These are phyloP conservation scores for Astatotilapia flaviijosephi DNA, from an alignment of 2,113 vertebrate genomes.

Conservation along the genomic window DNA sequence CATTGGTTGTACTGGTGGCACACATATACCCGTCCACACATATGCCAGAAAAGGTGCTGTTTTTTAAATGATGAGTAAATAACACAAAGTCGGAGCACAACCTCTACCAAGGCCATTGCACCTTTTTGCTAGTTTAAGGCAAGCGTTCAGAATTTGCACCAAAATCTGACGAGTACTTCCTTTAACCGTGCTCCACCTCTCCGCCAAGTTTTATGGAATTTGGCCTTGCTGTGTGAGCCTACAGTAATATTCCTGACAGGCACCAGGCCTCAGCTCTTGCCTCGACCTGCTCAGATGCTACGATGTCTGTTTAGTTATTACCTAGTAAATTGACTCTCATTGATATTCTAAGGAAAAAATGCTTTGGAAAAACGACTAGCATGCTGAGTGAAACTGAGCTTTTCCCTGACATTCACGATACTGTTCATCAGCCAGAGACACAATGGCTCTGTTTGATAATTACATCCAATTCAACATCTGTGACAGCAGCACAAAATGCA, in stretches of 20 bases:
- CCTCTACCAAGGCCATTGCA: background rate
- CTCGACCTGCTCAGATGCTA: background rate
- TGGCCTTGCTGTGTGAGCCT: background rate
- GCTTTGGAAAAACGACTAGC: background rate
- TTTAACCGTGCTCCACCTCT: background rate
- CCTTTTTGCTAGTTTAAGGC: background rate
- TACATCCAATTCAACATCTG: background rate
- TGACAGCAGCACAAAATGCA: background rate
- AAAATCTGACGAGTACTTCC: background rate
- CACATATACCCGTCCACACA: background rate
- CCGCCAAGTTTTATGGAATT: background rate
- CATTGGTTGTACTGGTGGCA: background rate
- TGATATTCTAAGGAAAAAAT: background rate
- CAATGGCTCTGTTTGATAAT: background rate
- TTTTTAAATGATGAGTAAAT: background rate
- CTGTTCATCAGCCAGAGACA: slow-evolving; percentile 4
- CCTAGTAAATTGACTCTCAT: background rate
- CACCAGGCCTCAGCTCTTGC: background rate
- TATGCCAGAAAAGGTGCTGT: accelerated
- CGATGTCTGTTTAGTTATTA: background rate
- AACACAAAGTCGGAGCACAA: background rate
- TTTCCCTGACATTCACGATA: background rate
- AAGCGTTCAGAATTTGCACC: background rate
- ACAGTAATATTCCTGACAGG: background rate
- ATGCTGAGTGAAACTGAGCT: background rate